These are phyloP conservation scores for Drosophila peninsularis DNA, from an alignment of 2,888 invertebrate genomes.

Conservation along the genomic window DNA sequence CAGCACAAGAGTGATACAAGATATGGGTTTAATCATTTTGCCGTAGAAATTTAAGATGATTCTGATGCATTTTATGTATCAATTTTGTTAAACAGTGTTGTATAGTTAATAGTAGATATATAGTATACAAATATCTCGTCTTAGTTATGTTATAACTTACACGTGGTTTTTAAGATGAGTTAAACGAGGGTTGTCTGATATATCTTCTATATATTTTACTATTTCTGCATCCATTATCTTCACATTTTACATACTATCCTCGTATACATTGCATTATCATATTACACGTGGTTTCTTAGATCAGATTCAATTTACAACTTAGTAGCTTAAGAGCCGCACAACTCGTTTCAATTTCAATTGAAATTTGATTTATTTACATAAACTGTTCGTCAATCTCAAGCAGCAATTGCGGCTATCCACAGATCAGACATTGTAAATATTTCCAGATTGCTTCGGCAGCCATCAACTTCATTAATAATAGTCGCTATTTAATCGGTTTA, in stretches of 20 bases:
- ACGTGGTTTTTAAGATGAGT: background rate
- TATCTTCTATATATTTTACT: background rate
- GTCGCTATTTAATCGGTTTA: constrained; percentile 39
- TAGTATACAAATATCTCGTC: background rate
- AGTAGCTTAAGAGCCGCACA: background rate
- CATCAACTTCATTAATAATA: constrained; percentile 6
- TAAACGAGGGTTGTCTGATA: background rate
- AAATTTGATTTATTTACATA: constrained; percentile 9
- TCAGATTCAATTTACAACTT: background rate
- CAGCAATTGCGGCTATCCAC: background rate
- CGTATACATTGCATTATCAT: background rate
- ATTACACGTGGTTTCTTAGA: background rate
- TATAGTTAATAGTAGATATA: background rate
- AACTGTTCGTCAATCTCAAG: constrained; percentile 1
- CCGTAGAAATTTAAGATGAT: constrained; percentile 1
- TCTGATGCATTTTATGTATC: too few species aligned
- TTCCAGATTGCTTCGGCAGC: background rate
- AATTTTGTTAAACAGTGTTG: background rate
- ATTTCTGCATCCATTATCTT: background rate
- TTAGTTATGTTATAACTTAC: background rate
- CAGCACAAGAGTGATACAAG: background rate
- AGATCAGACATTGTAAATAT: constrained; percentile 20
- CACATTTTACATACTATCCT: background rate
- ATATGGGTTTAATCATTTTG: background rate
- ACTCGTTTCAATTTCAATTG: background rate